These are phyloP conservation scores for Cryptus armator DNA, from an alignment of 2,888 invertebrate species.

Conservation along the genomic window DNA sequence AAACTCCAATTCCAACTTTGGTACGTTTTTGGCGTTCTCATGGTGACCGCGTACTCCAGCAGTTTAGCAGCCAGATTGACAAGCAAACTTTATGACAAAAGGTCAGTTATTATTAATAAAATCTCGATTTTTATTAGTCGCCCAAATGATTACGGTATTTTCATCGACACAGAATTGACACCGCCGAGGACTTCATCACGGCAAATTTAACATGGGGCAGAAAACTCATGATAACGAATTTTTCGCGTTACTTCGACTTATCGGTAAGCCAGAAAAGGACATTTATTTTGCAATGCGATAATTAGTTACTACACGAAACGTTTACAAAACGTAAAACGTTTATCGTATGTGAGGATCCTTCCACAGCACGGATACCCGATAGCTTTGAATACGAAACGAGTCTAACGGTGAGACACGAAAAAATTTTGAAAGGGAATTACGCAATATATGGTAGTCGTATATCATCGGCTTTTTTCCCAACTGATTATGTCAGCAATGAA, in stretches of 20 bases:
- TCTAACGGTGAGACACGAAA: slow-evolving; percentile 64
- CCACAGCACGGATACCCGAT: slow-evolving; percentile 70
- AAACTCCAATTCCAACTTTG: slow-evolving; percentile 78
- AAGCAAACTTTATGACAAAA: slow-evolving; percentile 77
- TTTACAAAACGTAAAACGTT: background rate
- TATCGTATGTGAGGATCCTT: slow-evolving; percentile 72
- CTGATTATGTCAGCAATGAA: slow-evolving; percentile 71
- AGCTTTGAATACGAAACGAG: slow-evolving; percentile 69
- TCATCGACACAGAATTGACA: slow-evolving; percentile 76
- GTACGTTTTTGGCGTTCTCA: slow-evolving; percentile 78
- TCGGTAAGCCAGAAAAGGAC: slow-evolving; percentile 66
- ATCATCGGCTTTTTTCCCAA: slow-evolving; percentile 79
- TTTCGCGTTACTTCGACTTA: slow-evolving; percentile 75
- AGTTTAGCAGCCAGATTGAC: slow-evolving; percentile 81
- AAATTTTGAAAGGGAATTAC: slow-evolving; percentile 75
- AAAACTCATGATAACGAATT: slow-evolving; percentile 69
- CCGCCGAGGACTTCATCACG: slow-evolving; percentile 76
- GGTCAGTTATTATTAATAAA: slow-evolving; percentile 71
- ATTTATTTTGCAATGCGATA: too few species aligned
- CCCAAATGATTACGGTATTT: too few species aligned
- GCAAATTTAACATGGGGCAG: slow-evolving; percentile 80
- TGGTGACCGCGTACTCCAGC: slow-evolving; percentile 80
- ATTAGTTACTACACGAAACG: too few species aligned
- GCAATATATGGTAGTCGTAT: slow-evolving; percentile 75
- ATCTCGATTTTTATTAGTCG: too few species aligned